Base-by-base conservation (phyloP, 2,113 vertebrate species). In the Hydrolagus affinis region DNA sequence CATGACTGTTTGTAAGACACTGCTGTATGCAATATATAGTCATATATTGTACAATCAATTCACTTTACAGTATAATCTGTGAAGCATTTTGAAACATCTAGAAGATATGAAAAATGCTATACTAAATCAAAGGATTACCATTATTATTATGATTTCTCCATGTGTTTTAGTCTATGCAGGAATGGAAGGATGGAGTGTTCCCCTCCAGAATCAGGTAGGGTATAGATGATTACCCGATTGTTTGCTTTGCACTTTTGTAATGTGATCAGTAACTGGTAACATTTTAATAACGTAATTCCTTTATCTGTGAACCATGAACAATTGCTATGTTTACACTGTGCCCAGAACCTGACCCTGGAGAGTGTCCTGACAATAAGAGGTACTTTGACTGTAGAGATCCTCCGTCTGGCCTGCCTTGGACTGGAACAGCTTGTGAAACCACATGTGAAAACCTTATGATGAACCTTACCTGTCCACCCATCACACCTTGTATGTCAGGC, bases 401-500 rank as follows among this genome's bases (percentile, higher is more conserved):
- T 74, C 90, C 95, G 86, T 94, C 94, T 69, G 94, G 93, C 21
- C 89, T 93, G 74, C 94, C 94, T 86, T 91, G 94, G 62, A 90
- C 94, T 0, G 97, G 97, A 23, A 87, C 96, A 87, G 97, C 96
- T 9, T 99, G 97, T 66, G 96, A 95, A 86, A 90, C 93, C 6
- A 98, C 98, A 4, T 99, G 98, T 90, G 93, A 93, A 0, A 99
- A 97, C 88, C 91, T 99, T 89, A 98, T 97, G 93, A 96, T 99
- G 95, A 99, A 99, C 90, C 95, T 99, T 89, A 97, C 96, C 85
- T 99, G 98, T 85, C 93, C 95, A 11, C 97, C 96, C 21, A 96
- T 93, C 71, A 96, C 96, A 75, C 96, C 95, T 0, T 99, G 98
- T 90, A 94, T 96, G 87, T 95, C 96, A 64, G 97, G 97, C 88